phyloP scores from a whole-genome alignment of 35 echinoderm and acorn worm genomes.

The Ophiothrix spiculata region DNA sequence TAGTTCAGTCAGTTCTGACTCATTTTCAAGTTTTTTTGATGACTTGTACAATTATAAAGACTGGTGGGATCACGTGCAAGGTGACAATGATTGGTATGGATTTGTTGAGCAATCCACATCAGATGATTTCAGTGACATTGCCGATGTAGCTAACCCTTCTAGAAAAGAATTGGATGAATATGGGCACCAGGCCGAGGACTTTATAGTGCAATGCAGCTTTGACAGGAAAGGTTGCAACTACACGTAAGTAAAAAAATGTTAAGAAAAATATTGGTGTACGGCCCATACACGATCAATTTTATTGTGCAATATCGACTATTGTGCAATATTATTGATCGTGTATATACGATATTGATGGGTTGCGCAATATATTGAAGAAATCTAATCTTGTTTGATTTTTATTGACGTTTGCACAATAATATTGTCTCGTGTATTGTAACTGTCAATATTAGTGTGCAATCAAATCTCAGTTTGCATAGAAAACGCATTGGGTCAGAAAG shows the following conservation, averaged over 20 bases:
- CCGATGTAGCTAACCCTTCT: conserved; percentile 44
- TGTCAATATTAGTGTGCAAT: no score
- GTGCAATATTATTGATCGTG: no score
- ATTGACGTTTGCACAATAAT: no score
- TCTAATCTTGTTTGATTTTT: no score
- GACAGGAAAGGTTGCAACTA: conserved; percentile 50
- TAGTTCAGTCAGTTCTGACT: conserved; percentile 18
- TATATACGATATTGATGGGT: no score
- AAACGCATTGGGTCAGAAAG: no score
- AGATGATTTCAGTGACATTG: conserved; percentile 53
- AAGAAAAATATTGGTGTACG: no score
- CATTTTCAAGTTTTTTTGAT: not conserved
- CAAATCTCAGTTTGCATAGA: no score
- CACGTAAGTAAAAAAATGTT: conserved; percentile 32
- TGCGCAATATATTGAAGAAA: no score
- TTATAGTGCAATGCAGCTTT: conserved; percentile 67
- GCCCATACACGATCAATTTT: no score
- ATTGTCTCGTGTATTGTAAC: no score
- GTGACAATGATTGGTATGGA: conserved; percentile 46
- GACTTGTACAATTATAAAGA: conserved; percentile 30
- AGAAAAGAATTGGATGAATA: conserved; percentile 31
- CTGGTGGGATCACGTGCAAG: conserved; percentile 32
- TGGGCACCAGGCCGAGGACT: conserved; percentile 57
- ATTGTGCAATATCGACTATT: no score
- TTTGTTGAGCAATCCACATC: conserved; percentile 43